Conservation (phyloP, 2,797 vertebrate species). For the Phataginus tetradactyla region DNA sequence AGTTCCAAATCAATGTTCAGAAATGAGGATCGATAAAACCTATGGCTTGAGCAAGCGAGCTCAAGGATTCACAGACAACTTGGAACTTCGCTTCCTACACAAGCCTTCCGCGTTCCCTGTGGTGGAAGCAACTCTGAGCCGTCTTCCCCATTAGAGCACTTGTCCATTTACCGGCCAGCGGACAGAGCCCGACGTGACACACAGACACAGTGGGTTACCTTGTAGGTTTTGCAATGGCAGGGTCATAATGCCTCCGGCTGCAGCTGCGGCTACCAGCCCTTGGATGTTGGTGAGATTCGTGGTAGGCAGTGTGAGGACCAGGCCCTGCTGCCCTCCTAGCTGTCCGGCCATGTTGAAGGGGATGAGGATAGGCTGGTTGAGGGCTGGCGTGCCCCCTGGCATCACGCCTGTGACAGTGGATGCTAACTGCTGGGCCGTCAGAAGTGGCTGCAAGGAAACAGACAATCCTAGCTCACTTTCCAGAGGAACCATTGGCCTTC, state of each 20-base stretch:
- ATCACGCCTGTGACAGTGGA: conserved; percentile 97
- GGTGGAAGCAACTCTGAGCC: neutral
- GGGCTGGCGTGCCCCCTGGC: conserved; percentile 93
- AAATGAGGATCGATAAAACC: neutral
- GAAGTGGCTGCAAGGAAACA: conserved; percentile 91
- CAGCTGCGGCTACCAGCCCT: conserved; percentile 98
- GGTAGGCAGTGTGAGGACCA: conserved; percentile 97
- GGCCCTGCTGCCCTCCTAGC: conserved; percentile 97
- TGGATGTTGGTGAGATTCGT: conserved; percentile 96
- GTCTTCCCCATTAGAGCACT: neutral
- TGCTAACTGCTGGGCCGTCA: conserved; percentile 97
- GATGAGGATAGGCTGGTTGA: conserved; percentile 99
- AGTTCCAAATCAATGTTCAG: neutral
- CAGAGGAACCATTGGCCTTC: neutral
- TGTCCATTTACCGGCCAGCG: neutral
- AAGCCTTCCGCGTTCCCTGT: neutral
- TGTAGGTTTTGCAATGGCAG: conserved; percentile 99
- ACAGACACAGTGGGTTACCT: conserved; percentile 88
- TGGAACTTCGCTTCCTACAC: neutral
- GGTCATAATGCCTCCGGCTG: conserved; percentile 98
- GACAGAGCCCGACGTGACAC: neutral
- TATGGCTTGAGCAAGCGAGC: neutral
- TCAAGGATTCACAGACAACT: neutral
- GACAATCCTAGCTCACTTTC: conserved; percentile 30
- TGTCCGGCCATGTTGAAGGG: conserved; percentile 98